A percentile compares a stretch with the other conserved stretches of the same genome.
These are phyloP conservation scores for Anorthoa munda DNA, from an alignment of 2,888 invertebrate genomes.

Conservation along the genomic window DNA sequence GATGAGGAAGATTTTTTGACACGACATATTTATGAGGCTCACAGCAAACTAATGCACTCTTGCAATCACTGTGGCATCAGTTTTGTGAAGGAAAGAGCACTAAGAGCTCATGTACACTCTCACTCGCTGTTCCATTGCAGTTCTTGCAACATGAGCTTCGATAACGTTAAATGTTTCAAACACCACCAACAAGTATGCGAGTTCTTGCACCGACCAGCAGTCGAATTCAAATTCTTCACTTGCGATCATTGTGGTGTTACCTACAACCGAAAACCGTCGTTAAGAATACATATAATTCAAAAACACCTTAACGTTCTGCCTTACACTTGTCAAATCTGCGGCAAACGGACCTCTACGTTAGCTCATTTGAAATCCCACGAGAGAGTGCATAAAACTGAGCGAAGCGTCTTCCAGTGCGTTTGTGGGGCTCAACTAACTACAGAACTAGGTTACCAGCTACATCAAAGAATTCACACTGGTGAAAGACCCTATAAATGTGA, in stretches of 20 bases:
- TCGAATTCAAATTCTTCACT: conserved; percentile 65
- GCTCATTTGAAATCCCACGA: conserved; percentile 81
- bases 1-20: conserved; percentile 56
- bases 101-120: conserved; percentile 78
- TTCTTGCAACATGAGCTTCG: conserved; percentile 77
- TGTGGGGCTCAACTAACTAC: conserved; percentile 83
- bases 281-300: conserved; percentile 82
- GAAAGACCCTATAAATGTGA: conserved; percentile 81
- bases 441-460: conserved; percentile 79
- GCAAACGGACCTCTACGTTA: conserved; percentile 82
- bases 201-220: conserved; percentile 4
- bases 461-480: conserved; percentile 83
- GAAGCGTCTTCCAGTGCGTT: conserved; percentile 77
- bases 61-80: conserved; percentile 79
- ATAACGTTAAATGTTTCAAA: conserved; percentile 80
- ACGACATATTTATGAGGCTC: conserved; percentile 69
- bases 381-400: conserved; percentile 73
- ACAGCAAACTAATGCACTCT: conserved; percentile 63
- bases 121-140: conserved; percentile 81
- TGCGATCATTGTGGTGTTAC: conserved; percentile 81
- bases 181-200: conserved; percentile 78
- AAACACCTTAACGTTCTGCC: conserved; percentile 84
- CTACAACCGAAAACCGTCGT: conserved; percentile 82
- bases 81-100: conserved; percentile 75
- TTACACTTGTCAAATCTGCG: conserved; percentile 80